Evolutionary conservation across 2,888 invertebrate species (phyloP).

Genomic region (Lysandra bellargus): DNA sequence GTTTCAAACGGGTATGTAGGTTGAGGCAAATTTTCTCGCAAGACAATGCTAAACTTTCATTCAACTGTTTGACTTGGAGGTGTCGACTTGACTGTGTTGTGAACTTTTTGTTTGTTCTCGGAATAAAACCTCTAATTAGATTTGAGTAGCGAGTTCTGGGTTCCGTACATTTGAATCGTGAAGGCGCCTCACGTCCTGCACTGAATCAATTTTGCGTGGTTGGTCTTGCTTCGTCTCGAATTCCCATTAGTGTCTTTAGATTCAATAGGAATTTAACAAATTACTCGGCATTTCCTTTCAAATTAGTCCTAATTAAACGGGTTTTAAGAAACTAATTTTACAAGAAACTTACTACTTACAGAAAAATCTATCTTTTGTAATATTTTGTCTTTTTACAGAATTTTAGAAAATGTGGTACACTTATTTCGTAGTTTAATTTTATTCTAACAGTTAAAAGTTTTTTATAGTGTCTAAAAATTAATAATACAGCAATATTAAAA

Average conservation of each 20-base stretch:
- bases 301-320: not conserved
- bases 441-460: no score
- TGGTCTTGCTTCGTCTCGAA: slow-evolving; percentile 58
- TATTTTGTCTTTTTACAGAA: no score
- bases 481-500: no score
- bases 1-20: not conserved
- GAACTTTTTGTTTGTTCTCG: not conserved
- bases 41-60: not conserved
- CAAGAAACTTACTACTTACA: no score
- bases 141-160: slow-evolving; percentile 65
- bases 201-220: slow-evolving; percentile 78
- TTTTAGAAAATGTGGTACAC: no score
- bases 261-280: slow-evolving; percentile 43
- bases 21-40: not conserved
- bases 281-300: not conserved
- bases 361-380: no score
- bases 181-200: slow-evolving; percentile 69
- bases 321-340: not conserved
- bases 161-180: slow-evolving; percentile 67
- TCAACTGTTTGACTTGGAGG: slow-evolving; percentile 10
- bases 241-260: slow-evolving; percentile 48
- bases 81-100: not conserved
- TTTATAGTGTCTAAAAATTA: no score
- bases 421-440: no score
- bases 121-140: slow-evolving; percentile 61